Percentiles rank a stretch among this genome's conserved stretches.
Evolutionary conservation across 2,888 invertebrate genomes (phyloP).

Genomic region (Cryptosula pallasiana): DNA sequence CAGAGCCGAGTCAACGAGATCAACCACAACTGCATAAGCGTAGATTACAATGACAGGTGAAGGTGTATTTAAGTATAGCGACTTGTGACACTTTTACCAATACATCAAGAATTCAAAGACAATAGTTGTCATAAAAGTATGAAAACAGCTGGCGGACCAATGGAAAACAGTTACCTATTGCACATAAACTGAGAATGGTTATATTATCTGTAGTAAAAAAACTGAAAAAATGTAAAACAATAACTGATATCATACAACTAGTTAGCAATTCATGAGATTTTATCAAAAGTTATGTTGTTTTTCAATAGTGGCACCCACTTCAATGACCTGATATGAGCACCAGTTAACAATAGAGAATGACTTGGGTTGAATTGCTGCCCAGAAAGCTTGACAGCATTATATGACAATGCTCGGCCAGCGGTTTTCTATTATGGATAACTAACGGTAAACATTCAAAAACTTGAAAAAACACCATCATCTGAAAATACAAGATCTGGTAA

Average conservation of each 20-base stretch:
- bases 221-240: background rate
- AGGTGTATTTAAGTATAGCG: too few species aligned
- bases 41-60: background rate
- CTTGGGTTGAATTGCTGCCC: background rate
- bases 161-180: constrained; percentile 2
- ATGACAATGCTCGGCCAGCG: background rate
- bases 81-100: too few species aligned
- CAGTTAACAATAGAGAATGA: background rate
- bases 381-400: too few species aligned
- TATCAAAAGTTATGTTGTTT: background rate
- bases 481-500: constrained; percentile 17
- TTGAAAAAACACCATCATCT: background rate
- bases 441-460: constrained; percentile 18
- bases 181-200: background rate
- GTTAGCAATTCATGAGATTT: background rate
- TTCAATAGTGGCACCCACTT: background rate
- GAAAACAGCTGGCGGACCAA: background rate
- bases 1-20: background rate
- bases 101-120: background rate
- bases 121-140: background rate
- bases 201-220: background rate
- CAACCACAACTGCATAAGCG: background rate
- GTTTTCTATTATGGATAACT: background rate
- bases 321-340: constrained; percentile 2
- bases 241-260: background rate